Evolutionary conservation across 2,797 vertebrate species (phyloP).

Genomic region (Oceanodroma leucorhoa): DNA sequence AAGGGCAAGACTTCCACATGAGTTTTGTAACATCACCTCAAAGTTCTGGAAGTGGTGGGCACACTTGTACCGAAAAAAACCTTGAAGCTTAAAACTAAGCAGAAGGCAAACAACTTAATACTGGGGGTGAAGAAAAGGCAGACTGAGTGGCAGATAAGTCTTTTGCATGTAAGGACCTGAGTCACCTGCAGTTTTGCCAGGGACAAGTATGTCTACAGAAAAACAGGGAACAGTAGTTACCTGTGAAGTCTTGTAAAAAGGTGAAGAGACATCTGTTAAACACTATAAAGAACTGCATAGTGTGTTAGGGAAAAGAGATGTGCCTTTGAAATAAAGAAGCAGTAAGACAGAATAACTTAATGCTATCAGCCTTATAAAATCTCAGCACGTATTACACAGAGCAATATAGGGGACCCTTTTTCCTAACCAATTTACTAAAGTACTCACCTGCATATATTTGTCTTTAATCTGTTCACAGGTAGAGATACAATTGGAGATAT

Average conservation of each 20-base stretch:
- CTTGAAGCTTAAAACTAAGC: not conserved
- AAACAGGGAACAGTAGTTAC: not conserved
- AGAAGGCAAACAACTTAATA: not conserved
- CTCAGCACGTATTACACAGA: not conserved
- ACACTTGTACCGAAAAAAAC: not conserved
- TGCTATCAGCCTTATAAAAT: not conserved
- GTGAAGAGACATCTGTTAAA: not conserved
- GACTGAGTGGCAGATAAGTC: not conserved
- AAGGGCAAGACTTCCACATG: not conserved
- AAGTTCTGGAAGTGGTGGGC: not conserved
- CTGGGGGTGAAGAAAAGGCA: not conserved
- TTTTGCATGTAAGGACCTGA: not conserved
- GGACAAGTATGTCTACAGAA: not conserved
- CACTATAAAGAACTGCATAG: not conserved
- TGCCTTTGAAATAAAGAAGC: not conserved
- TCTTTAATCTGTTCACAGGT: constrained; percentile 99
- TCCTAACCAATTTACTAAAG: not conserved
- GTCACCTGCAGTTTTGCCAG: not conserved
- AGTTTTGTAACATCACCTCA: not conserved
- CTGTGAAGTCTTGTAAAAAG: not conserved
- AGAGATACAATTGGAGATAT: constrained; percentile 99
- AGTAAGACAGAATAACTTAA: not conserved
- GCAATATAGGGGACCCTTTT: not conserved
- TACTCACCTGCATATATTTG: constrained; percentile 97
- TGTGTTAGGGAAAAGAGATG: not conserved